Evolutionary conservation across 2,888 invertebrate species (phyloP).

Genomic region (Geotrupes spiniger): DNA sequence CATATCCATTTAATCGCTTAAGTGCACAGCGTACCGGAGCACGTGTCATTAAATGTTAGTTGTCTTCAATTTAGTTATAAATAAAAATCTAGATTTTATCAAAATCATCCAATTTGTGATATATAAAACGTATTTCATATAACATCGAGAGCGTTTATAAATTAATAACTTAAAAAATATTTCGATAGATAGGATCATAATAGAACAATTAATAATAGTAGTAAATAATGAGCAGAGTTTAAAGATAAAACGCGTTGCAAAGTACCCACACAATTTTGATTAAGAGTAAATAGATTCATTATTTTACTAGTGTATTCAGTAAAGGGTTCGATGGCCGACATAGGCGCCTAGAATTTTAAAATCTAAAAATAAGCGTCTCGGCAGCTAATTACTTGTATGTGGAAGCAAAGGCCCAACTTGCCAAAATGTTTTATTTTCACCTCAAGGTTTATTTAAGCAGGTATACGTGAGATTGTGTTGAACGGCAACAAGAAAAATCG

Average conservation of each 20-base stretch:
- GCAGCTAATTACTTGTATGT: slow-evolving; percentile 48
- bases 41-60: too few species aligned
- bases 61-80: too few species aligned
- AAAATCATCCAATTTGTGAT: too few species aligned
- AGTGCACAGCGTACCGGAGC: too few species aligned
- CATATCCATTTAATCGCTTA: too few species aligned
- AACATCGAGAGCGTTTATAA: too few species aligned
- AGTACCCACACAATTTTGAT: slow-evolving; percentile 17
- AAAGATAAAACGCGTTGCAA: neutral
- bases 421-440: slow-evolving; percentile 41
- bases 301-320: slow-evolving; percentile 41
- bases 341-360: slow-evolving; percentile 50
- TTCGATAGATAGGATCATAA: slow-evolving; percentile 8
- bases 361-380: slow-evolving; percentile 50
- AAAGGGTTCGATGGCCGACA: slow-evolving; percentile 50
- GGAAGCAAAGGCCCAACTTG: slow-evolving; percentile 47
- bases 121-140: too few species aligned
- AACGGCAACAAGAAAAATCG: slow-evolving; percentile 3
- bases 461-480: slow-evolving; percentile 16
- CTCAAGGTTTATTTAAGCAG: slow-evolving; percentile 30
- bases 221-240: neutral
- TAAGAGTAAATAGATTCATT: slow-evolving; percentile 42
- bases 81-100: too few species aligned
- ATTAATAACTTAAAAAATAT: too few species aligned
- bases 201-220: slow-evolving; percentile 1